Conservation (phyloP, 2,113 vertebrate genomes). For the Ictidomys tridecemlineatus region DNA sequence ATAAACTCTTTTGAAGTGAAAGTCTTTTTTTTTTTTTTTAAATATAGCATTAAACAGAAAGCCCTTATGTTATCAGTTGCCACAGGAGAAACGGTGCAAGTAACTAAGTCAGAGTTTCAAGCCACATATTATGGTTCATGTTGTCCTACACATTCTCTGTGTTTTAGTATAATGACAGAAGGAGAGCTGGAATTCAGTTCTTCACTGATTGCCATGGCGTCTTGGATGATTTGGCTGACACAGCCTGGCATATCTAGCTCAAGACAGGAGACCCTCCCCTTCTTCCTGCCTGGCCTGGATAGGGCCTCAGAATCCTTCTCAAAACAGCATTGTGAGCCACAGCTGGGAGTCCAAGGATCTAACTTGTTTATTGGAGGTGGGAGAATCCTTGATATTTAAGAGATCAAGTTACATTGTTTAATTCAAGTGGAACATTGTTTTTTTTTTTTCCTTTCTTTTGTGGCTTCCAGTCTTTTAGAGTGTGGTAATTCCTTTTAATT, state of each 20-base stretch:
- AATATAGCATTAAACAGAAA: background rate
- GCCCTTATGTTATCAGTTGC: background rate
- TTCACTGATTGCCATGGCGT: background rate
- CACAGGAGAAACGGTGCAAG: background rate
- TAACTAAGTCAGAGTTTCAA: background rate
- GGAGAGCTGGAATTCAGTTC: background rate
- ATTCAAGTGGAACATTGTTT: constrained; percentile 48
- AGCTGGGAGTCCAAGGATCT: background rate
- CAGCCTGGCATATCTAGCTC: background rate
- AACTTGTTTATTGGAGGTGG: background rate
- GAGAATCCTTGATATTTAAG: constrained; percentile 1
- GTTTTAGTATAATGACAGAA: background rate
- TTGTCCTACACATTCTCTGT: background rate
- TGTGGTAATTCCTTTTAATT: constrained; percentile 55
- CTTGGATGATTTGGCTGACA: background rate
- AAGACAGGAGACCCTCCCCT: background rate
- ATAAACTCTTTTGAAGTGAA: constrained; percentile 17
- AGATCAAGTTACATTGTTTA: constrained; percentile 28
- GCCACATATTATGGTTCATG: background rate
- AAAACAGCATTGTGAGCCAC: constrained; percentile 5
- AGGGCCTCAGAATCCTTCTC: background rate
- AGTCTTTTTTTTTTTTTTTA: background rate
- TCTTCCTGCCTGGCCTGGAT: background rate
- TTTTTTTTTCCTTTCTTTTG: constrained; percentile 36
- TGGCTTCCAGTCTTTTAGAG: background rate